Evolutionary conservation across 2,797 vertebrate genomes (phyloP), one percentile per base, ranked within the genome.

Genomic region (Oophaga sylvatica): DNA sequence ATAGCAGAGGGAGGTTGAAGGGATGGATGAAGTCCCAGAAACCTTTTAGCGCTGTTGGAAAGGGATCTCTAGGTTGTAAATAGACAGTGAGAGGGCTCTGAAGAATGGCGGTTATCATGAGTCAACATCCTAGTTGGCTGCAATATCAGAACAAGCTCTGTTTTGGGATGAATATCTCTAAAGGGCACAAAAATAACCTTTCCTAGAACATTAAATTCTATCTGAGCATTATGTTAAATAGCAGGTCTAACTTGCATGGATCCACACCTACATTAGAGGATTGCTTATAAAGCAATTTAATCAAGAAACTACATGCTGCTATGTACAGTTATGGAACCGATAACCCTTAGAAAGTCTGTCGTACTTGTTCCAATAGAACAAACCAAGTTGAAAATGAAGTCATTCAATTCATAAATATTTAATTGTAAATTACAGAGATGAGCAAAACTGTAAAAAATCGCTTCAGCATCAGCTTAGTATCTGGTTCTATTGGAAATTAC

Each of bases 1-100:
- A 85, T 85, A 62, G 70, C 62, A 65, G 70, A 31, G 77, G n/a
- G 57, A 60, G 57, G 35, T 26, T 56, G 68, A 78, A 60, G 65
- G 71, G 71, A 85, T 89, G 87, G 87, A 89, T 78, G 70, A 78
- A 82, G 62, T 81, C 87, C 87, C 87, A 89, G 87, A 89, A 89
- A 89, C 87, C 87, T 89, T 89, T 89, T 89, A 89, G 75, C 29
- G 71, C 81, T 89, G 62, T 71, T 85, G 70, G 63, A 89, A 86
- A 82, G 59, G 70, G 78, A 82, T 89, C 80, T 82, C 26, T 60
- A n/a, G 26, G 83, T 82, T 89, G 83, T 86, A 89, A 89, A 89
- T 89, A 89, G 83, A 89, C 87, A 89, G 83, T 76, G 29, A 89
- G 80, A 71, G 78, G 80, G 70, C 79, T 86, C 83, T 86, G 60